A percentile compares a stretch with the other conserved stretches of the same genome.
Conservation (phyloP, 2,888 invertebrate species). For the Agrotis puta region DNA sequence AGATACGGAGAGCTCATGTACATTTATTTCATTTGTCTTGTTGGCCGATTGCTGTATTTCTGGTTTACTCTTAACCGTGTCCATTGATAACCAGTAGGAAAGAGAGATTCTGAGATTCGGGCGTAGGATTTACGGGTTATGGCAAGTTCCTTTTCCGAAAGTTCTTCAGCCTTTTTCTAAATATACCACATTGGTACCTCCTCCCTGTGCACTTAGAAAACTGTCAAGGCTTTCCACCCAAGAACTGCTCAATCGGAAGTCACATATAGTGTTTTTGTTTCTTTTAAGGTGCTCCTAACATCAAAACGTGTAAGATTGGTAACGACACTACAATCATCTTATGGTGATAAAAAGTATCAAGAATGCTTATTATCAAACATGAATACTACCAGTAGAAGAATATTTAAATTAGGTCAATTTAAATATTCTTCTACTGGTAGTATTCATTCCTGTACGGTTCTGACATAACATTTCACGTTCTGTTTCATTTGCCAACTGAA, state of each 20-base stretch:
- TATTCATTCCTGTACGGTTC: conserved; percentile 17
- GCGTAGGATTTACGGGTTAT: not conserved
- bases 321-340: not conserved
- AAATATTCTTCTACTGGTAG: not conserved
- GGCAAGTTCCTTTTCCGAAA: conserved; percentile 3
- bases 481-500: conserved; percentile 31
- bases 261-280: not conserved
- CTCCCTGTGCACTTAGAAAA: not conserved
- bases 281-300: not conserved
- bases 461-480: conserved; percentile 35
- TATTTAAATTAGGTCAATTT: no score
- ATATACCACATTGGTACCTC: not conserved
- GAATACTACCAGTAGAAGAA: no score
- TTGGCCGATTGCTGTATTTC: not conserved
- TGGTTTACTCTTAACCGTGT: not conserved
- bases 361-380: not conserved
- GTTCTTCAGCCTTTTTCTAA: not conserved
- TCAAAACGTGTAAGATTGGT: not conserved
- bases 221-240: not conserved
- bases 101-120: not conserved
- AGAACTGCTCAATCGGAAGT: conserved; percentile 6
- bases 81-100: not conserved
- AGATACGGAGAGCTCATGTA: not conserved
- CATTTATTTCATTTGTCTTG: not conserved
- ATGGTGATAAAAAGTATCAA: not conserved